Conservation (phyloP, 2,113 vertebrate species). For the Riparia riparia region DNA sequence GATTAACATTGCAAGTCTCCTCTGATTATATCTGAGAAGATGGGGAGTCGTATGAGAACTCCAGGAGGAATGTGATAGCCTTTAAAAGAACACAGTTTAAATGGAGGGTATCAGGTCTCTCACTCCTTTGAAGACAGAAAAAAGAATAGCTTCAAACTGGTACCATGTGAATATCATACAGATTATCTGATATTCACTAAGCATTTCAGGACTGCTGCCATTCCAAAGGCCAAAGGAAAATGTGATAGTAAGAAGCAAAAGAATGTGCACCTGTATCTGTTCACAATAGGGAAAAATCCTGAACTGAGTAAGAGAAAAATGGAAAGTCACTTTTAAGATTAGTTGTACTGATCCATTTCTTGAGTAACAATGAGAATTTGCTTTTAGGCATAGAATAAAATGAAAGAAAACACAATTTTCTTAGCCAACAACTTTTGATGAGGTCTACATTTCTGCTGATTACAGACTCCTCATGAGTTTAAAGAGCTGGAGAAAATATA, state of each 20-base stretch:
- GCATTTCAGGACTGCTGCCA: background rate
- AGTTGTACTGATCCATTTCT: background rate
- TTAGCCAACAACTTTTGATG: background rate
- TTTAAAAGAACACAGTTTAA: slow-evolving; percentile 14
- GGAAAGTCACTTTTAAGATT: background rate
- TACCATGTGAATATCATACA: background rate
- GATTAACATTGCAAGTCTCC: slow-evolving; percentile 20
- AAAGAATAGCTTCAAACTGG: background rate
- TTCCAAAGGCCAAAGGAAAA: background rate
- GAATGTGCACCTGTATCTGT: background rate
- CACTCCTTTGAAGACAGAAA: slow-evolving; percentile 1
- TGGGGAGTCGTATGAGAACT: background rate
- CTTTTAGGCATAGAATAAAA: background rate
- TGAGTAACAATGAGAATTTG: background rate
- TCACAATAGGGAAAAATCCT: background rate
- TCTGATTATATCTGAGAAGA: slow-evolving; percentile 24
- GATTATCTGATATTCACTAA: background rate
- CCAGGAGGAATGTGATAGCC: background rate
- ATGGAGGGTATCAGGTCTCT: background rate
- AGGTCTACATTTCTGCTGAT: background rate
- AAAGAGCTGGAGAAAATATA: background rate
- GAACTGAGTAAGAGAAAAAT: background rate
- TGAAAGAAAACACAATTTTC: background rate
- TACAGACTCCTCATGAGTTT: background rate
- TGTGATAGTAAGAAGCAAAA: background rate